Percentiles rank a stretch among this genome's conserved stretches.
phyloP scores from a whole-genome alignment of 2,113 vertebrate species.

The Serilophus lunatus region DNA sequence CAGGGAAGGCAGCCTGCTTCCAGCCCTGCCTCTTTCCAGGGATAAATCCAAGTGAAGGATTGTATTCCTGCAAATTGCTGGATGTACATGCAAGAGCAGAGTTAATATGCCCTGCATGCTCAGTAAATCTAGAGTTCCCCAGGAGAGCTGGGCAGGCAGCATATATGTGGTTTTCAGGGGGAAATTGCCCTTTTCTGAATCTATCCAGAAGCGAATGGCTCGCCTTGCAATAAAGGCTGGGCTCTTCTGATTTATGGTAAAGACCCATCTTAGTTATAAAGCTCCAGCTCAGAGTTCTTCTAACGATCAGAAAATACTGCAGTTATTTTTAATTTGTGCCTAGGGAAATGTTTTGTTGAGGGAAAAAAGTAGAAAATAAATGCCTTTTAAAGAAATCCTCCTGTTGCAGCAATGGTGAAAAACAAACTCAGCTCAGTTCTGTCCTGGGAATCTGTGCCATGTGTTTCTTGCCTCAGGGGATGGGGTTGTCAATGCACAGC shows the following conservation, averaged over 20 bases:
- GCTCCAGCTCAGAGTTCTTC: not conserved
- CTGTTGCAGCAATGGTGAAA: not conserved
- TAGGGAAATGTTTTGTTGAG: not conserved
- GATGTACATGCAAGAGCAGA: not conserved
- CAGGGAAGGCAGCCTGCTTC: not conserved
- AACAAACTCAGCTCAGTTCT: not conserved
- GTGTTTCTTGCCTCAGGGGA: not conserved
- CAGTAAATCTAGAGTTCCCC: not conserved
- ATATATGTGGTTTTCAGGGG: not conserved
- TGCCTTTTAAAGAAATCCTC: not conserved
- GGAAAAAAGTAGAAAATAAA: not conserved
- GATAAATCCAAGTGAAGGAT: not conserved
- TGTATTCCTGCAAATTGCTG: not conserved
- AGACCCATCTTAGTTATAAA: not conserved
- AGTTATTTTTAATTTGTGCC: slow-evolving; percentile 2
- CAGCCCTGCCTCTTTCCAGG: not conserved
- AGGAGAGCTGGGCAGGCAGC: not conserved
- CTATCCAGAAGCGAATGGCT: not conserved
- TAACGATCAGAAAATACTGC: not conserved
- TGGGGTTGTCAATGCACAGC: not conserved
- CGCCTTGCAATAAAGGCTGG: not conserved
- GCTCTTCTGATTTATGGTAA: not conserved
- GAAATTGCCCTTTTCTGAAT: not conserved
- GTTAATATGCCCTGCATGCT: not conserved
- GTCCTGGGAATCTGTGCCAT: not conserved